Percentiles rank a stretch among this genome's conserved stretches.
Evolutionary conservation across 2,888 invertebrate species (phyloP).

Genomic region (Eilema caniola): DNA sequence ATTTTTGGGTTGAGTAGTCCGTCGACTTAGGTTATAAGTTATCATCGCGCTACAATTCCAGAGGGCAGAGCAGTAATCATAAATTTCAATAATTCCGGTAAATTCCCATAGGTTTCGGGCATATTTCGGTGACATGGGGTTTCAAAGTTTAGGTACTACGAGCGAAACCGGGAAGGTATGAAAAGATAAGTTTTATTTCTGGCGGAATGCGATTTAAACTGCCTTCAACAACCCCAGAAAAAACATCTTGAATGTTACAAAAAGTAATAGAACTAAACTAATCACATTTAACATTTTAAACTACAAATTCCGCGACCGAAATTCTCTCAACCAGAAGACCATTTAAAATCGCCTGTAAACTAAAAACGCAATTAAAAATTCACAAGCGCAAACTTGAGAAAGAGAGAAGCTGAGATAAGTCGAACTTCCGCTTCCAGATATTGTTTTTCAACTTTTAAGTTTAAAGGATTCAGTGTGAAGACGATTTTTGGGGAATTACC

Average conservation of each 20-base stretch:
- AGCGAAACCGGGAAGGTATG: too few relatives aligned
- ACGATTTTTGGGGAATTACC: conserved; percentile 10
- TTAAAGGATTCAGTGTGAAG: conserved; percentile 25
- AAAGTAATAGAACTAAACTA: not conserved
- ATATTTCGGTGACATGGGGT: too few relatives aligned
- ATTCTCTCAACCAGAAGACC: conserved; percentile 1
- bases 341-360: conserved; percentile 29
- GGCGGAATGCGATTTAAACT: too few relatives aligned
- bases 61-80: too few relatives aligned
- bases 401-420: conserved; percentile 35
- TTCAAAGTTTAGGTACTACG: too few relatives aligned
- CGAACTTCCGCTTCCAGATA: conserved; percentile 43
- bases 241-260: not conserved
- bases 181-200: too few relatives aligned
- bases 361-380: conserved; percentile 56
- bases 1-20: too few relatives aligned
- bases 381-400: conserved; percentile 40
- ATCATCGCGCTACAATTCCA: too few relatives aligned
- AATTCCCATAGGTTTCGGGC: too few relatives aligned
- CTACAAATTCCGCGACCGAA: conserved; percentile 3
- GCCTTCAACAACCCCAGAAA: too few relatives aligned
- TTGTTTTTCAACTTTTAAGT: conserved; percentile 47
- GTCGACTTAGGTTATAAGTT: too few relatives aligned
- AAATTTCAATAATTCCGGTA: too few relatives aligned
- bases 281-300: not conserved